Evolutionary conservation across 2,888 invertebrate species (phyloP).

Genomic region (Diploptera punctata): DNA sequence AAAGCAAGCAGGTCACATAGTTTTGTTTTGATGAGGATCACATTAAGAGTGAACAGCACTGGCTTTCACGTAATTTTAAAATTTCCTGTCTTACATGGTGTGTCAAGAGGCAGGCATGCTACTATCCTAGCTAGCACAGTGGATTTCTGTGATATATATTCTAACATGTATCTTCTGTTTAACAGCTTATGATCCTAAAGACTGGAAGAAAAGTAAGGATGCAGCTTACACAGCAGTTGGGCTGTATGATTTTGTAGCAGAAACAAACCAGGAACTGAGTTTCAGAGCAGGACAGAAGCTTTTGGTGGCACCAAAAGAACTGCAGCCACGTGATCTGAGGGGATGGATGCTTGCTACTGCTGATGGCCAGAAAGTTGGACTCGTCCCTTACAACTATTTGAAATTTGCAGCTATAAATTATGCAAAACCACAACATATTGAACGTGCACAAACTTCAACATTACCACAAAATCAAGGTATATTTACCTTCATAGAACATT

Average conservation of each 20-base stretch:
- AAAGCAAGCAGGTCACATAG: no score
- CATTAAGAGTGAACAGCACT: no score
- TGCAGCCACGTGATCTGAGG: constrained; percentile 75
- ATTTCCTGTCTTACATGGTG: no score
- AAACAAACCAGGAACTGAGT: constrained; percentile 76
- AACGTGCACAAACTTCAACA: no score
- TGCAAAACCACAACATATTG: no score
- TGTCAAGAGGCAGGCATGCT: no score
- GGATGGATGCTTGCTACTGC: constrained; percentile 72
- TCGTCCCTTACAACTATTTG: constrained; percentile 70
- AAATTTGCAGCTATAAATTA: constrained; percentile 25
- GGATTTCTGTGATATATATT: neutral
- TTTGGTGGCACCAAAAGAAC: constrained; percentile 80
- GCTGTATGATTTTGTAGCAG: constrained; percentile 76
- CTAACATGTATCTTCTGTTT: no score
- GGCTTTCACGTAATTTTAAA: no score
- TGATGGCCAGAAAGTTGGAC: constrained; percentile 64
- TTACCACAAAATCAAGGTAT: no score
- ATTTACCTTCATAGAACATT: no score
- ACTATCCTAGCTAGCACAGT: no score
- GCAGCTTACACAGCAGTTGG: constrained; percentile 70
- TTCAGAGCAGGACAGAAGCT: constrained; percentile 79
- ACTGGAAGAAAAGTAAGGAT: constrained; percentile 64
- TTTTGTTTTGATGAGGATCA: no score
- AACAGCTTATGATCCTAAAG: constrained; percentile 69